phyloP scores from a whole-genome alignment of 2,113 vertebrate genomes.

The Zapornia atra region DNA sequence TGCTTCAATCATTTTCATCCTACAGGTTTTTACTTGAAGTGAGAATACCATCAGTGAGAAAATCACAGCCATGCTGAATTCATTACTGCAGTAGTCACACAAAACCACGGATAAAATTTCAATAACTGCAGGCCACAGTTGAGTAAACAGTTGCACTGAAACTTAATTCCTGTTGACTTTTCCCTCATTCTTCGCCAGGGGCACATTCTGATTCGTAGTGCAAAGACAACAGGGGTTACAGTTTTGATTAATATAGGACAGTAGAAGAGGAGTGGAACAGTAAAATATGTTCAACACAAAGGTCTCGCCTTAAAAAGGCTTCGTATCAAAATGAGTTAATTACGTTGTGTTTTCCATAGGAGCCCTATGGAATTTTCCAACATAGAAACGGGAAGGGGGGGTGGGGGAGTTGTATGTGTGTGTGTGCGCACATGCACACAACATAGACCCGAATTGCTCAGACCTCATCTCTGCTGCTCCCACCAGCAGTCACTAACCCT shows the following conservation, averaged over 20 bases:
- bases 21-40: slow-evolving; percentile 81
- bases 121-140: slow-evolving; percentile 99
- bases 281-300: slow-evolving; percentile 80
- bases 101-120: slow-evolving; percentile 99
- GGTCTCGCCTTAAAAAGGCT: slow-evolving; percentile 68
- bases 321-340: slow-evolving; percentile 73
- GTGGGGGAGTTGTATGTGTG: no score
- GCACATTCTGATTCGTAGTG: slow-evolving; percentile 92
- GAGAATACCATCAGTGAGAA: slow-evolving; percentile 88
- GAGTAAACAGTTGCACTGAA: slow-evolving; percentile 99
- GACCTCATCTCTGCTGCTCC: background rate
- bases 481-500: background rate
- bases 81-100: slow-evolving; percentile 97
- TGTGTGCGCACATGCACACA: background rate
- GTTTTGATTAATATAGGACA: slow-evolving; percentile 93
- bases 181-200: slow-evolving; percentile 93
- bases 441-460: background rate
- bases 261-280: slow-evolving; percentile 78
- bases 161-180: slow-evolving; percentile 99
- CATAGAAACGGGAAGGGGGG: background rate
- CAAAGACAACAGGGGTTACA: slow-evolving; percentile 94
- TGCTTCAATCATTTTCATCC: slow-evolving; percentile 73
- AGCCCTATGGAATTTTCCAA: slow-evolving; percentile 45
- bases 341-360: slow-evolving; percentile 14
- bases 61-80: slow-evolving; percentile 96